A percentile compares a stretch with the other conserved stretches of the same genome.
phyloP scores from a whole-genome alignment of 2,888 invertebrate species.

The Monoplex corrugatus region DNA sequence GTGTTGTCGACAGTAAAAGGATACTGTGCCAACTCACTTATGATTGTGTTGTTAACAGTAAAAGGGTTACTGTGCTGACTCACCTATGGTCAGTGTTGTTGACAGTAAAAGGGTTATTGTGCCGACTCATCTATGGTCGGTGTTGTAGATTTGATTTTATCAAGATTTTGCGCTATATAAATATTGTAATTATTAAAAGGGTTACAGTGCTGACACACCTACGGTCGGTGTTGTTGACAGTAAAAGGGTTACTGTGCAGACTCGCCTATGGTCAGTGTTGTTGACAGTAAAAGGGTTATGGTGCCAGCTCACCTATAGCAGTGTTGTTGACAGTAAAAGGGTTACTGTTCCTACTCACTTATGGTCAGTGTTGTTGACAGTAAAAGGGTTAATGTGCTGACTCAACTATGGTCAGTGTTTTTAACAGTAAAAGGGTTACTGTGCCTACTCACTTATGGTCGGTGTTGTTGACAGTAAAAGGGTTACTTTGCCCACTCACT shows the following conservation, averaged over 20 bases:
- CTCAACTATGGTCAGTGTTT: not conserved
- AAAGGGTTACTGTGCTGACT: too few species aligned
- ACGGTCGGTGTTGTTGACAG: slow-evolving; percentile 11
- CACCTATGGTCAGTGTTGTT: slow-evolving; percentile 1
- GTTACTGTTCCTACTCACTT: slow-evolving; percentile 86
- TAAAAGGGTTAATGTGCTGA: not conserved
- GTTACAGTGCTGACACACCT: not conserved
- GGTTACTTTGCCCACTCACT: too few species aligned
- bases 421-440: not conserved
- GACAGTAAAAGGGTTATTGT: slow-evolving; percentile 10
- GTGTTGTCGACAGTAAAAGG: too few species aligned
- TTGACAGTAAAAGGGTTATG: not conserved
- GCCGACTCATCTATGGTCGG: too few species aligned
- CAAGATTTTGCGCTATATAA: too few species aligned
- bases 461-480: too few species aligned
- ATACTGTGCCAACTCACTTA: too few species aligned
- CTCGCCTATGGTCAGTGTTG: not conserved
- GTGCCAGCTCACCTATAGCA: slow-evolving; percentile 91
- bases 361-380: slow-evolving; percentile 84
- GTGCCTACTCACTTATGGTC: not conserved
- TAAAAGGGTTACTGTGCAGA: not conserved
- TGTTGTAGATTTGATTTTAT: too few species aligned
- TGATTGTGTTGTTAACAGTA: not conserved
- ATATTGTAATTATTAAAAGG: not conserved
- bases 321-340: not conserved